These are phyloP conservation scores for Drosophila meridionalis DNA, from an alignment of 2,888 invertebrate species.

Conservation along the genomic window DNA sequence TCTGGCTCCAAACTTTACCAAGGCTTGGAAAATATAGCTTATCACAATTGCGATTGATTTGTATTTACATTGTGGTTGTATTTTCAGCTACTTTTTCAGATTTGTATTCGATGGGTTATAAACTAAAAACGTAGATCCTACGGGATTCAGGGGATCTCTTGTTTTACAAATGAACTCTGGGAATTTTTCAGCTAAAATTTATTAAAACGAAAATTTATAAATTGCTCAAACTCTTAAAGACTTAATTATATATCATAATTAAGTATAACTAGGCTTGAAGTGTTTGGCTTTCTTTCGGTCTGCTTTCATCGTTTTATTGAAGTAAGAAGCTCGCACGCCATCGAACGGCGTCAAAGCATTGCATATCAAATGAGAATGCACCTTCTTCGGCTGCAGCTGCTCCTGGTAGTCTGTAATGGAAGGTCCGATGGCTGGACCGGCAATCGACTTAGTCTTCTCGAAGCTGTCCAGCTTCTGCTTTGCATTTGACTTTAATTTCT, in stretches of 20 bases:
- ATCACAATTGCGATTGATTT: too few species aligned
- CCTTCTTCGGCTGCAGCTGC: too few species aligned
- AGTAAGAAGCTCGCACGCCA: conserved; percentile 6
- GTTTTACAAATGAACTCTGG: not conserved
- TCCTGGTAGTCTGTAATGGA: not conserved
- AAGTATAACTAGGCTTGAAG: not conserved
- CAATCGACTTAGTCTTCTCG: not conserved
- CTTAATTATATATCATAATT: not conserved
- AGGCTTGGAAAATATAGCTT: too few species aligned
- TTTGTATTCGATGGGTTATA: too few species aligned
- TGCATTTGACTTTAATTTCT: not conserved
- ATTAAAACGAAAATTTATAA: conserved; percentile 1
- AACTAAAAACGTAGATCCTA: too few species aligned
- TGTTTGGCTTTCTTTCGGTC: not conserved
- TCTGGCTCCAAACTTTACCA: too few species aligned
- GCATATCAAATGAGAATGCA: not conserved
- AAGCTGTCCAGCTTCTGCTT: not conserved
- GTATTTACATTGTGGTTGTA: too few species aligned
- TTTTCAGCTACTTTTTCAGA: too few species aligned
- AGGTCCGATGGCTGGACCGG: conserved; percentile 5
- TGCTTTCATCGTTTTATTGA: not conserved
- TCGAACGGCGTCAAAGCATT: conserved; percentile 19
- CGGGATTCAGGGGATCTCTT: too few species aligned
- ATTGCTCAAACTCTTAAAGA: not conserved
- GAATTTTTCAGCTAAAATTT: not conserved